A percentile compares a stretch with the other conserved stretches of the same genome.
Evolutionary conservation across 2,113 vertebrate species (phyloP).

Genomic region (Gulo gulo): DNA sequence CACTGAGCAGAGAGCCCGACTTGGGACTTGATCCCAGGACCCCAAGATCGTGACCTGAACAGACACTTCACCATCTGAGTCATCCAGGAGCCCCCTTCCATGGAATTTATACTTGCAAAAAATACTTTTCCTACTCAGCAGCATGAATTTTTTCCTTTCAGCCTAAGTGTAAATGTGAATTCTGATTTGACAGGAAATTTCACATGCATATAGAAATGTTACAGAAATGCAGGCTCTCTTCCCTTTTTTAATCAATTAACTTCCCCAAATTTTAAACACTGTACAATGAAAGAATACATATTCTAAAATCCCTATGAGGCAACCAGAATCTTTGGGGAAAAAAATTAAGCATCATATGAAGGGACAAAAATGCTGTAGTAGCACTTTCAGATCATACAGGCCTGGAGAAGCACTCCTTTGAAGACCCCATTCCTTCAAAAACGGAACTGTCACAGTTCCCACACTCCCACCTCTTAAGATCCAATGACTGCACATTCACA

Average conservation of each 20-base stretch:
- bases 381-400: no score
- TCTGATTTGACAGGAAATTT: slow-evolving; percentile 2
- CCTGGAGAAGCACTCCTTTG: not conserved
- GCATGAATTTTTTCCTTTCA: not conserved
- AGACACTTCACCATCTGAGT: not conserved
- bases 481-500: not conserved
- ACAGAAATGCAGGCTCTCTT: slow-evolving; percentile 1
- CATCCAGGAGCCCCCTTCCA: not conserved
- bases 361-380: not conserved
- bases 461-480: not conserved
- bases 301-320: slow-evolving; percentile 2
- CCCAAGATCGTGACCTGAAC: not conserved
- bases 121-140: not conserved
- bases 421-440: not conserved
- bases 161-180: not conserved
- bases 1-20: not conserved
- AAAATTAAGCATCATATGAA: not conserved
- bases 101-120: not conserved
- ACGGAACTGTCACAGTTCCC: not conserved
- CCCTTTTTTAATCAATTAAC: not conserved
- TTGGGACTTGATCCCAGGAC: not conserved
- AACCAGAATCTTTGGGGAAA: not conserved
- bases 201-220: not conserved
- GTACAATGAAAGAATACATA: not conserved
- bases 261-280: not conserved